phyloP scores from a whole-genome alignment of 1,140 invertebrate genomes.

The Anthonomus grandis region DNA sequence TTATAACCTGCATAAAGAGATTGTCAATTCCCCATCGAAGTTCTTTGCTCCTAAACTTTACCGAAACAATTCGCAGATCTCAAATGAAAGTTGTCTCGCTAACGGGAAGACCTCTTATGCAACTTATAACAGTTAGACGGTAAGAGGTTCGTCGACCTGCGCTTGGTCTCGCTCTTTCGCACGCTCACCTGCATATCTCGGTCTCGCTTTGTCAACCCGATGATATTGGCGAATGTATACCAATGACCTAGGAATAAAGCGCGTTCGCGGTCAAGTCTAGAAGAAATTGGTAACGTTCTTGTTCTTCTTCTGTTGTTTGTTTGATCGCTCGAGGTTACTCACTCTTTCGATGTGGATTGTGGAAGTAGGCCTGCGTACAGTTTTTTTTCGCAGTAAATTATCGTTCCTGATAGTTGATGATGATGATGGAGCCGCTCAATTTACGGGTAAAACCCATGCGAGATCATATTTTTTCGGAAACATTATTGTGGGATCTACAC shows the following conservation, averaged over 20 bases:
- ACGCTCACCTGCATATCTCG: background rate
- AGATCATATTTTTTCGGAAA: no score
- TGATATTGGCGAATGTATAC: conserved; percentile 43
- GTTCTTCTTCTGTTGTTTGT: conserved; percentile 6
- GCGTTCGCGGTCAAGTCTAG: background rate
- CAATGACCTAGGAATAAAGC: conserved; percentile 41
- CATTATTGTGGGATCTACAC: no score
- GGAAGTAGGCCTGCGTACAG: no score
- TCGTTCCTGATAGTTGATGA: no score
- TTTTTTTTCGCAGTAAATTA: no score
- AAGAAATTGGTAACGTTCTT: background rate
- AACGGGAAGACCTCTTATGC: conserved; percentile 48
- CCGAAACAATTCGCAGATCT: conserved; percentile 29
- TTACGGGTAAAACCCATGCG: no score
- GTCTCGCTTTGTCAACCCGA: conserved; percentile 19
- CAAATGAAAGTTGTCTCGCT: conserved; percentile 45
- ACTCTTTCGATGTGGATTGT: no score
- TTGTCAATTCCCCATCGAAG: no score
- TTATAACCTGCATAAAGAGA: no score
- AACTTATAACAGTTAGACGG: conserved; percentile 47
- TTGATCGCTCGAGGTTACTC: no score
- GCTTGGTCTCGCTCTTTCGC: conserved; percentile 17
- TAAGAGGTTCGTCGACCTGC: conserved; percentile 40
- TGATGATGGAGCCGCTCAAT: no score
- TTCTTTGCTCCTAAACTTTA: no score